Conservation (phyloP, 2,888 invertebrate genomes). For the Endomychus coccineus region DNA sequence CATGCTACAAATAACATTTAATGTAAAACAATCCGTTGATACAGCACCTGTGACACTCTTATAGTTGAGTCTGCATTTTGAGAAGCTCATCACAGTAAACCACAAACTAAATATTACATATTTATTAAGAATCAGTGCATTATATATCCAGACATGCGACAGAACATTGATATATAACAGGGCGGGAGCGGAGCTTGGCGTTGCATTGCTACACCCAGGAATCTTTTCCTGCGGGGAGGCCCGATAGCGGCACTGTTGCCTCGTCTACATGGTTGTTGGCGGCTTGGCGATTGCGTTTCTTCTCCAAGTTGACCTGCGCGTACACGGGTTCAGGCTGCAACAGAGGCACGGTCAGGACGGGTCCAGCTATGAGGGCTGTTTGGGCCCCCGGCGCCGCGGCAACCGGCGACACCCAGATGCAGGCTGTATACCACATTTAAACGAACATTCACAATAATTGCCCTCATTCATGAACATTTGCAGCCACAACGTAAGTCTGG, state of each 20-base stretch:
- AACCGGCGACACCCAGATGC: constrained; percentile 11
- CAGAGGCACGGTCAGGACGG: constrained; percentile 24
- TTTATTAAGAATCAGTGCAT: constrained; percentile 42
- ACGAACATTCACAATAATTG: too few species aligned
- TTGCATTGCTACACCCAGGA: constrained; percentile 40
- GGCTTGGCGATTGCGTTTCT: constrained; percentile 50
- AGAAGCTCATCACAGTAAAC: constrained; percentile 46
- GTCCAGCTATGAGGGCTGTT: constrained; percentile 11
- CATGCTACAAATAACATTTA: too few species aligned
- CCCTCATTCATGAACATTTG: too few species aligned
- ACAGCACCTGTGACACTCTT: constrained; percentile 15
- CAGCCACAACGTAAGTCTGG: too few species aligned
- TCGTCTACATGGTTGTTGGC: constrained; percentile 36
- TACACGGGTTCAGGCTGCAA: constrained; percentile 53
- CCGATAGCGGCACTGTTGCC: constrained; percentile 26
- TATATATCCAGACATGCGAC: constrained; percentile 38
- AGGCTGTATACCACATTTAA: constrained; percentile 13
- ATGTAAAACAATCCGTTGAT: too few species aligned
- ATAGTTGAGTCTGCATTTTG: constrained; percentile 12
- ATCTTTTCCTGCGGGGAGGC: constrained; percentile 40
- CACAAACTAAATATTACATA: constrained; percentile 43
- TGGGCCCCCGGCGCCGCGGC: constrained; percentile 12
- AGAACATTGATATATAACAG: constrained; percentile 39
- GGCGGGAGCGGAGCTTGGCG: constrained; percentile 11
- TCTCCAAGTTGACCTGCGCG: constrained; percentile 59